Conservation (phyloP, 1,140 invertebrate species). For the Camponotus vicinus region DNA sequence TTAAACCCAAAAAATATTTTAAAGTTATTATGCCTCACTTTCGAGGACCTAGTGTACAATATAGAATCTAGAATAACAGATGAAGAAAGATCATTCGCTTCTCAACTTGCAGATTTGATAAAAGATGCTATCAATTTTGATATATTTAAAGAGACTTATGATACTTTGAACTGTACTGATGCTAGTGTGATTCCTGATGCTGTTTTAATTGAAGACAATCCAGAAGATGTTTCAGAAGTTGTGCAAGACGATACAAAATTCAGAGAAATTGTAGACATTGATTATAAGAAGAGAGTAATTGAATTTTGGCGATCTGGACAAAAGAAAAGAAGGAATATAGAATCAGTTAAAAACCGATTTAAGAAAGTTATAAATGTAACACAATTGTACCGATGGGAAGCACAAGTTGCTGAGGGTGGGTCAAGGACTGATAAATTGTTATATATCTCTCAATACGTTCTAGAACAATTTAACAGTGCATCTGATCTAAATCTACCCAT, state of each 20-base stretch:
- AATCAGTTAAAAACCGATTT: neutral
- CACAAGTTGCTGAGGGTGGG: neutral
- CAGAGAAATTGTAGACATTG: slow-evolving; percentile 1
- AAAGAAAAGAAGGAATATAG: neutral
- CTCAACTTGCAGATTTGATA: slow-evolving; percentile 12
- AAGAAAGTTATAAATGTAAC: no score
- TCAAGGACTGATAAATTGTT: neutral
- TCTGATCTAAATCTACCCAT: neutral
- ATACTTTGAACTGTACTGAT: neutral
- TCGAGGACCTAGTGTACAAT: neutral
- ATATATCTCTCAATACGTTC: neutral
- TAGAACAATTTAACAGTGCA: slow-evolving; percentile 14
- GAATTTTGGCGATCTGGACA: neutral
- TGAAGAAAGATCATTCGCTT: slow-evolving; percentile 29
- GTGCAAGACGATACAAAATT: neutral
- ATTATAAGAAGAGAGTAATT: neutral
- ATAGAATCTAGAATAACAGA: slow-evolving; percentile 28
- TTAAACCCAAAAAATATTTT: slow-evolving; percentile 8
- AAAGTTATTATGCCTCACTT: slow-evolving; percentile 1
- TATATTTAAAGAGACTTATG: neutral
- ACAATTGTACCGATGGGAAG: neutral
- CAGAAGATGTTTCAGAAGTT: neutral
- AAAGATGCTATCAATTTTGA: slow-evolving; percentile 13
- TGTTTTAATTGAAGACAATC: neutral
- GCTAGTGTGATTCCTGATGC: slow-evolving; percentile 10